Evolutionary conservation across 2,797 vertebrate genomes (phyloP), one percentile per base, ranked within the genome.

Genomic region (Neosilurus hyrtlii): DNA sequence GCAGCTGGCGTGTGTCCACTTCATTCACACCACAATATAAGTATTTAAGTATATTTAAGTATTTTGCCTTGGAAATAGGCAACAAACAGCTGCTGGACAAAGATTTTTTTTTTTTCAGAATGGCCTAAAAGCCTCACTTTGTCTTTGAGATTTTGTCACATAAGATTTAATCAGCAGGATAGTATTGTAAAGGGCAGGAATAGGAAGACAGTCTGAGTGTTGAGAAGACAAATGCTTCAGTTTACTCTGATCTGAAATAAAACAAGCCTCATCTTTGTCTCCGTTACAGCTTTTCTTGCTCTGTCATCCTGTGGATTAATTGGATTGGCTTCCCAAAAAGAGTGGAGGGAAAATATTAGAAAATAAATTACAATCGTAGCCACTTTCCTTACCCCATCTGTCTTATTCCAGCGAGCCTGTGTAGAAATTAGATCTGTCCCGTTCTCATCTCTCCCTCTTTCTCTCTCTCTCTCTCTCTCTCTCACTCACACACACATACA

Each of bases 151-250:
- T 83, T 87, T 89, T 91, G 91, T 91, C 90, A 89, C 84, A 84
- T 86, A 82, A 88, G 89, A 88, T 92, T 91, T 91, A 92, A 91
- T 92, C 84, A 86, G 87, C 86, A 61, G 67, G 26, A 81, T 88
- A 86, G 85, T 90, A 82, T 83, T 87, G 87, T 89, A 88, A 86
- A 84, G 89, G 90, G 91, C 82, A 87, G 56, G 35, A n/a, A 30
- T 51, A 72, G 86, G 86, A 80, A 88, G 87, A 88, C 85, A 84
- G 83, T 88, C 86, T 90, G 83, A 87, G 86, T 88, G 79, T 67
- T 82, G 54, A 66, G 86, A 86, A 92, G 90, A 93, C 88, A 92
- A 93, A 94, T 93, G 91, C 90, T 89, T 92, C 89, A 88, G 88
- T 92, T 94, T 93, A 92, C 86, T 79, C 61, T 89, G 89, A 92